phyloP scores from a whole-genome alignment of 2,113 vertebrate species.

The Mormyrus lacerda region DNA sequence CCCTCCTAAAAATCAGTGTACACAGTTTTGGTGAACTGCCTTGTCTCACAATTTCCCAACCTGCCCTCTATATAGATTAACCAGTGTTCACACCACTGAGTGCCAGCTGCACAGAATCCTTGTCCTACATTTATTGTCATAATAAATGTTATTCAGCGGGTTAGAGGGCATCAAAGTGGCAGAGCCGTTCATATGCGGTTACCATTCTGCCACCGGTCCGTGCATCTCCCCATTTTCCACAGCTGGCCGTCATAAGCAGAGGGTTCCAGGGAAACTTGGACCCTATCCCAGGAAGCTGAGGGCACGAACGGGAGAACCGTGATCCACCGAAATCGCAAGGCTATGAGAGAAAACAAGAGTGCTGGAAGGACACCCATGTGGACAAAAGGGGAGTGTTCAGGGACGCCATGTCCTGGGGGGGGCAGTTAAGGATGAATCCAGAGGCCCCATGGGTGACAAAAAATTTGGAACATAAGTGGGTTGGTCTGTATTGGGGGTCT shows the following conservation, averaged over 20 bases:
- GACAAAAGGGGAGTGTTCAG: not conserved
- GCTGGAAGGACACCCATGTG: not conserved
- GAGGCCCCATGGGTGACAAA: not conserved
- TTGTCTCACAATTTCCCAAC: not conserved
- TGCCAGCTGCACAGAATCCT: not conserved
- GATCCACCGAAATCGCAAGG: not conserved
- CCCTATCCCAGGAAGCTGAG: not conserved
- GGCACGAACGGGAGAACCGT: not conserved
- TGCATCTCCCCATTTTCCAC: not conserved
- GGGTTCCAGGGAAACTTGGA: not conserved
- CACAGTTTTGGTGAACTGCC: not conserved
- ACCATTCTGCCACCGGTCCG: not conserved
- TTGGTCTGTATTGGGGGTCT: not conserved
- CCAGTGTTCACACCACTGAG: not conserved
- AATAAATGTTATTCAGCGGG: not conserved
- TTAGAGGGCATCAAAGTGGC: not conserved
- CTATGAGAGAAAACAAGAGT: not conserved
- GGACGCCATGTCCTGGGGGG: not conserved
- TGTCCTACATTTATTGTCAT: not conserved
- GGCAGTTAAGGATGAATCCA: not conserved
- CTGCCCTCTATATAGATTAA: not conserved
- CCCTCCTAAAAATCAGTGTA: not conserved
- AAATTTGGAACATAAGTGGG: not conserved
- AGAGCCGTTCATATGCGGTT: not conserved
- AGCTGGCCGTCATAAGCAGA: not conserved